Evolutionary conservation across 2,797 vertebrate species (phyloP).

Genomic region (Buceros bicornis): DNA sequence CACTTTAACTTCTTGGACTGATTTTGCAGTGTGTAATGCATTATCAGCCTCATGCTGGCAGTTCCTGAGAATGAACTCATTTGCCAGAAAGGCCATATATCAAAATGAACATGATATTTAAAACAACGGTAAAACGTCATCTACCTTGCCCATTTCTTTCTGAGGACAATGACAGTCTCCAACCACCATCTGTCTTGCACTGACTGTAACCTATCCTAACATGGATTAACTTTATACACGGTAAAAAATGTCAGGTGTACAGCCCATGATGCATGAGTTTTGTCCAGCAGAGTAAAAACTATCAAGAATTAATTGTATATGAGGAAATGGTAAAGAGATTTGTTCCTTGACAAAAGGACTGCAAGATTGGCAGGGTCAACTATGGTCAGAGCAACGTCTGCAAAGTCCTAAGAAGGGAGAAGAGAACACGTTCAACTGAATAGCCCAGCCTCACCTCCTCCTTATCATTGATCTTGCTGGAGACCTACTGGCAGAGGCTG

Average conservation of each 20-base stretch:
- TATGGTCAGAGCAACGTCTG: neutral
- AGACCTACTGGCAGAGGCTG: neutral
- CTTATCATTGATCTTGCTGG: neutral
- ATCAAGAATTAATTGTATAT: neutral
- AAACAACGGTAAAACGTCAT: neutral
- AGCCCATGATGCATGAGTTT: neutral
- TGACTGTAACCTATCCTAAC: neutral
- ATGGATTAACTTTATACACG: neutral
- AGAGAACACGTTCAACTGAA: neutral
- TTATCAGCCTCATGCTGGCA: neutral
- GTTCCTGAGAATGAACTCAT: neutral
- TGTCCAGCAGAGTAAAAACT: neutral
- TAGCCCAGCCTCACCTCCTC: neutral
- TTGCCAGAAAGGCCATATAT: neutral
- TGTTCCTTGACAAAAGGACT: neutral
- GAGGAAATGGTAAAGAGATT: neutral
- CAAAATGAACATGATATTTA: neutral
- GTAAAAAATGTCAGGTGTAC: neutral
- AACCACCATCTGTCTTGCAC: neutral
- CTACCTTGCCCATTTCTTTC: neutral
- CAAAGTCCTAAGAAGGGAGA: neutral
- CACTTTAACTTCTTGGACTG: neutral
- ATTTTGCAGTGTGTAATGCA: neutral
- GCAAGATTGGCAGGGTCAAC: neutral
- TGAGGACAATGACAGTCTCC: neutral